Evolutionary conservation across 2,113 vertebrate species (phyloP).

Genomic region (Pseudopodoces humilis): DNA sequence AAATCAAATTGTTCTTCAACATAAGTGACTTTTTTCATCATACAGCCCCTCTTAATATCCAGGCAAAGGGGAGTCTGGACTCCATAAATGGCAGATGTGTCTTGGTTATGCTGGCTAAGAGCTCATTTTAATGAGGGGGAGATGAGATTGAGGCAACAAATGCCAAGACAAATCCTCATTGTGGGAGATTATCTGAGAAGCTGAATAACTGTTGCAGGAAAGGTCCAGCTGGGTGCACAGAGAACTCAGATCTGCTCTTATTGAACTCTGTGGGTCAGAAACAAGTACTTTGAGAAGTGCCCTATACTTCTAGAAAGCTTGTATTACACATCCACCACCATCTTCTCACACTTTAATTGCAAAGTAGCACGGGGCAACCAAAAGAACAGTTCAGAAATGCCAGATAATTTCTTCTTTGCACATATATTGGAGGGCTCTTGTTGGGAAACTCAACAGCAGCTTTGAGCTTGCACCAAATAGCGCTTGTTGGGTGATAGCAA

Average conservation of each 20-base stretch:
- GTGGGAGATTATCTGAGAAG: neutral
- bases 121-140: neutral
- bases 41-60: neutral
- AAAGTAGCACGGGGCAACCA: neutral
- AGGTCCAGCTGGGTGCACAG: neutral
- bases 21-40: neutral
- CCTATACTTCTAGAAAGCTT: neutral
- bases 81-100: neutral
- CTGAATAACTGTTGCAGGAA: neutral
- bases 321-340: neutral
- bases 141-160: neutral
- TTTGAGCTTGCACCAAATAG: neutral
- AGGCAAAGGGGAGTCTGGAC: neutral
- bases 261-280: neutral
- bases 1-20: neutral
- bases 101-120: neutral
- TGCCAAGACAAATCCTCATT: neutral
- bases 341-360: neutral
- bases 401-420: conserved; percentile 2
- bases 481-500: neutral
- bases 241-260: neutral
- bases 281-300: neutral
- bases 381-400: conserved; percentile 8
- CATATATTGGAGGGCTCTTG: neutral
- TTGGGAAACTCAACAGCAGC: neutral